phyloP scores from a whole-genome alignment of 2,888 invertebrate genomes.

The Drosophila flavopinicola region DNA sequence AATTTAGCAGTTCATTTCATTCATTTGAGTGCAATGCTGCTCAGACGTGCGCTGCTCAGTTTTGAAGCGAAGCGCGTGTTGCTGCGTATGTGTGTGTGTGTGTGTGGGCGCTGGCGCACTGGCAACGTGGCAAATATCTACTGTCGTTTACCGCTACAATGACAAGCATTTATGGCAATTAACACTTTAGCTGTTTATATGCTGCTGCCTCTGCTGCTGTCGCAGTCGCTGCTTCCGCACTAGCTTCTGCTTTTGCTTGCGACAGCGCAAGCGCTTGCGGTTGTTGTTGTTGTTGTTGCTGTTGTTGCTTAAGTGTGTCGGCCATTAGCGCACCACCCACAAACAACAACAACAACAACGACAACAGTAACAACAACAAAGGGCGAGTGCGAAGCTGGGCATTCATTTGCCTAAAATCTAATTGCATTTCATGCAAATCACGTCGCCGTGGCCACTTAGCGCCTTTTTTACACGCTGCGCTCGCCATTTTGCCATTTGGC shows the following conservation, averaged over 20 bases:
- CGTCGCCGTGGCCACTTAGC: constrained; percentile 51
- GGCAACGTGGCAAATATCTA: constrained; percentile 83
- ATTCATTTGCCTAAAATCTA: constrained; percentile 63
- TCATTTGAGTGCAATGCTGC: constrained; percentile 78
- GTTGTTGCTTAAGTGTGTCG: constrained; percentile 76
- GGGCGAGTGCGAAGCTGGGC: constrained; percentile 8
- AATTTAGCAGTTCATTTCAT: constrained; percentile 81
- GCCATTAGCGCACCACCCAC: constrained; percentile 71
- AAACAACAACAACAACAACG: constrained; percentile 25
- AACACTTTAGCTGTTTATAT: constrained; percentile 85
- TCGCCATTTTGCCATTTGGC: constrained; percentile 32
- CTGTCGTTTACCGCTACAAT: constrained; percentile 84
- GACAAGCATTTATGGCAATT: constrained; percentile 85
- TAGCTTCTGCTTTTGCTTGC: constrained; percentile 16
- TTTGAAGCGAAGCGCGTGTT: constrained; percentile 22
- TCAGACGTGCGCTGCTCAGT: constrained; percentile 56
- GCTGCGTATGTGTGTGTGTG: constrained; percentile 26
- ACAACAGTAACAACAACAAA: no score
- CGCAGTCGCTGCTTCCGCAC: constrained; percentile 13
- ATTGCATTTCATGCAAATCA: constrained; percentile 78
- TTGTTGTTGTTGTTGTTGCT: constrained; percentile 25
- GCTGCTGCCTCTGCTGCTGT: constrained; percentile 52
- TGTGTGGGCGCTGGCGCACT: constrained; percentile 69
- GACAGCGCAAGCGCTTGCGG: constrained; percentile 42
- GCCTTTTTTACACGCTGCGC: constrained; percentile 12